Percentiles rank a stretch among this genome's conserved stretches.
Conservation (phyloP, 1,140 invertebrate genomes). For the Leptinotarsa undecemlineata region DNA sequence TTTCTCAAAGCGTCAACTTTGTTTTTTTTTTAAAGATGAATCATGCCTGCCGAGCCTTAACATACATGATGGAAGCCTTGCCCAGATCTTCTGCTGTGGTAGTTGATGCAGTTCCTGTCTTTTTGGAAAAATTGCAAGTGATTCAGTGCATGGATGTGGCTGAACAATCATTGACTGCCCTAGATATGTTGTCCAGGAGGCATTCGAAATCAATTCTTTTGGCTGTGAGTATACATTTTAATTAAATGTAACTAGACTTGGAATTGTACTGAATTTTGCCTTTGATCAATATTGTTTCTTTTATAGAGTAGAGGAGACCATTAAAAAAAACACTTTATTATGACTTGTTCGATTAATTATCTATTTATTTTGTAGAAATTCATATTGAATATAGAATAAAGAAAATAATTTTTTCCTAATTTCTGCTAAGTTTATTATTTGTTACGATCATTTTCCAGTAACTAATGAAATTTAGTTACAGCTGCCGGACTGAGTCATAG, state of each 20-base stretch:
- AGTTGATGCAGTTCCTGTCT: constrained; percentile 94
- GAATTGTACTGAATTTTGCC: not conserved
- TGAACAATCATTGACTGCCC: constrained; percentile 92
- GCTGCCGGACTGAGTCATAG: no score
- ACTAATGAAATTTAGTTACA: no score
- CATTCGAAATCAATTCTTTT: constrained; percentile 96
- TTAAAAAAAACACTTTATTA: no score
- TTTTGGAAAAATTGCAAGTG: constrained; percentile 93
- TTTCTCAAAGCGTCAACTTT: not conserved
- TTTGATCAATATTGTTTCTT: not conserved
- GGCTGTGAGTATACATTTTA: constrained; percentile 66
- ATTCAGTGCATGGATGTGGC: constrained; percentile 99
- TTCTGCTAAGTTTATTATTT: no score
- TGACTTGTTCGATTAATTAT: no score
- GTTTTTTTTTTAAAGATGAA: constrained; percentile 77
- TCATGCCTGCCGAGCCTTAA: constrained; percentile 95
- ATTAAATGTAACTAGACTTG: not conserved
- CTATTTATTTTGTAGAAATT: no score
- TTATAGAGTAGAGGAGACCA: no score
- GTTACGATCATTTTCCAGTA: no score
- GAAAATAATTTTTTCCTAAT: no score
- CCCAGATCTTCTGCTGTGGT: constrained; percentile 95
- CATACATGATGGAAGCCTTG: constrained; percentile 99
- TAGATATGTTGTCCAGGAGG: constrained; percentile 94
- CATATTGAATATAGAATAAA: no score